Evolutionary conservation across 2,888 invertebrate genomes (phyloP).

Genomic region (Ischnura elegans): DNA sequence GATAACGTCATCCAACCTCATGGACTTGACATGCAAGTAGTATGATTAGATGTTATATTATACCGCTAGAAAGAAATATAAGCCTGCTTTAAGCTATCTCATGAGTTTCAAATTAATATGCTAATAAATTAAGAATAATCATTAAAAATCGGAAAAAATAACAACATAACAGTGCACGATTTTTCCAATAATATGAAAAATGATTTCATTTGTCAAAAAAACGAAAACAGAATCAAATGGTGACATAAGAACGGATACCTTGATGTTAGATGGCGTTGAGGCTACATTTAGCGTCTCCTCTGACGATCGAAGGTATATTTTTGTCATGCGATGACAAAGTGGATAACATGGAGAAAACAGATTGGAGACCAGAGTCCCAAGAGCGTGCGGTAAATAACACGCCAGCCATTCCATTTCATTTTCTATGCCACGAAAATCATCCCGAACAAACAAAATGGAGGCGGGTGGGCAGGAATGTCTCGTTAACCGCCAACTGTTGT

Average conservation of each 20-base stretch:
- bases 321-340: not conserved
- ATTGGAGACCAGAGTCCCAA: not conserved
- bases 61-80: too few species aligned
- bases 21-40: too few species aligned
- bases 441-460: too few species aligned
- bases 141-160: too few species aligned
- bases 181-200: too few species aligned
- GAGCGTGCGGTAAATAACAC: not conserved
- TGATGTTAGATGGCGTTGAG: not conserved
- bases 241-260: not conserved
- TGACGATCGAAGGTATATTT: not conserved
- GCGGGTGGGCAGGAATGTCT: not conserved
- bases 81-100: too few species aligned
- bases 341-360: not conserved
- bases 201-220: too few species aligned
- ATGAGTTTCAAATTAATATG: too few species aligned
- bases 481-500: not conserved
- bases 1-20: too few species aligned
- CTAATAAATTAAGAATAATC: too few species aligned
- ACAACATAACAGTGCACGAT: too few species aligned
- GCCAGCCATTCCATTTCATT: not conserved
- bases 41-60: too few species aligned
- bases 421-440: not conserved
- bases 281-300: not conserved
- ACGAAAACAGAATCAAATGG: not conserved